Evolutionary conservation across 2,113 vertebrate species (phyloP), one percentile per base, ranked within the genome.

Genomic region (Apteryx owenii): DNA sequence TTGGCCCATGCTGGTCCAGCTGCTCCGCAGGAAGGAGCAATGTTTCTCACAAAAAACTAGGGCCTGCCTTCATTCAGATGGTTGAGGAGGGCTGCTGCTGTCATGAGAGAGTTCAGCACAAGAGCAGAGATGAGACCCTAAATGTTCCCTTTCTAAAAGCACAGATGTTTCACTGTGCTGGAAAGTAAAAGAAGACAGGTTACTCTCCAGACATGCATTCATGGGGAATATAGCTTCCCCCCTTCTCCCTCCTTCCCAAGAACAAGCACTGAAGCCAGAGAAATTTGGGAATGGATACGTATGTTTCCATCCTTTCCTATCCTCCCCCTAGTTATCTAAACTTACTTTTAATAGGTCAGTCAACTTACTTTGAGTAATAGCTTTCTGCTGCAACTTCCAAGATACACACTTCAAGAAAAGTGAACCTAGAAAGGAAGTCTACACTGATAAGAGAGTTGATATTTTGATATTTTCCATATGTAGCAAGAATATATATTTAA

Each of bases 391-490:
- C 86, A 91, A 87, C 77, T 88, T 93, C 90, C 90, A 95, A 94
- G 84, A 83, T 28, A 62, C 56, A 92, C 93, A 84, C 86, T 94
- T 96, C 83, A 92, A 82, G 84, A 88, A 94, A 97, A 92, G 42
- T 93, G 92, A 97, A 95, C 89, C 81, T 85, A 94, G 90, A 96
- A 96, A 84, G 82, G 90, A 97, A 97, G 93, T 94, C 92, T 94
- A 90, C 78, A 87, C 83, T 61, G 95, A 97, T 97, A 96, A 96
- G 90, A 94, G 81, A 90, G 79, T 79, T 90, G 87, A 85, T 91
- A 96, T 62, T 90, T 90, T 96, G 91, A 96, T 96, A 93, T 88
- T 96, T 95, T 96, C 94, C 97, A 96, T 85, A 95, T 93, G 96
- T 83, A 89, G 61, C 40, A 78, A 56, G 70, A 87, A 83, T 51